Conservation (phyloP, 2,113 vertebrate genomes). For the Nannobrachium achirus region DNA sequence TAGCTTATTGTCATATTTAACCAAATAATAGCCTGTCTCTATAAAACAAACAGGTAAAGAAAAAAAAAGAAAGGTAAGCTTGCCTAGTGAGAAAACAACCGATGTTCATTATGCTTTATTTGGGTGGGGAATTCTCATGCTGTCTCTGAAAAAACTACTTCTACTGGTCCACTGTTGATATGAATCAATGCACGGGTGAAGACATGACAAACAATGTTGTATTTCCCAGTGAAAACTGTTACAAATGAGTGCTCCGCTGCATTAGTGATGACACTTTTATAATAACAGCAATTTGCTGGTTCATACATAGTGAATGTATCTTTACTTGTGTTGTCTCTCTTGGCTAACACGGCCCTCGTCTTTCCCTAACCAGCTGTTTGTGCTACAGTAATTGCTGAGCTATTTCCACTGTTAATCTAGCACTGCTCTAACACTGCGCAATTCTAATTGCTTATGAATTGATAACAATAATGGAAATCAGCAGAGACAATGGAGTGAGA, state of each 20-base stretch:
- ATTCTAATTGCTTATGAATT: conserved; percentile 62
- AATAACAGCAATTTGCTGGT: conserved; percentile 6
- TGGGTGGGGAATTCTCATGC: background rate
- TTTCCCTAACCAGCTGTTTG: conserved; percentile 66
- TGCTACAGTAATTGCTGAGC: conserved; percentile 62
- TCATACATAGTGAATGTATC: background rate
- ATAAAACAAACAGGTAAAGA: background rate
- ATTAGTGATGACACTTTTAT: conserved; percentile 16
- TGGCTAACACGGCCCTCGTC: conserved; percentile 20
- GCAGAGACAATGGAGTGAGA: conserved; percentile 63
- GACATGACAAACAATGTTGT: background rate
- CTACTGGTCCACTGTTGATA: background rate
- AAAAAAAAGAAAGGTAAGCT: background rate
- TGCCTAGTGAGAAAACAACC: too few species aligned
- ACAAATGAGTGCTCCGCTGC: background rate
- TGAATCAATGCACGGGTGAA: background rate
- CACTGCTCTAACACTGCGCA: conserved; percentile 50
- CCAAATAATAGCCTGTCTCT: background rate
- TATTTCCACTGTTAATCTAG: conserved; percentile 62
- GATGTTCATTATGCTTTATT: too few species aligned
- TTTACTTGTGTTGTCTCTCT: conserved; percentile 36
- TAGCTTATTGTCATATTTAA: background rate
- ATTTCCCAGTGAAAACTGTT: background rate
- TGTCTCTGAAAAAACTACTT: background rate
- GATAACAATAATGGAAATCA: conserved; percentile 68